phyloP scores from a whole-genome alignment of 2,113 vertebrate species.

The Todiramphus saurophagus region DNA sequence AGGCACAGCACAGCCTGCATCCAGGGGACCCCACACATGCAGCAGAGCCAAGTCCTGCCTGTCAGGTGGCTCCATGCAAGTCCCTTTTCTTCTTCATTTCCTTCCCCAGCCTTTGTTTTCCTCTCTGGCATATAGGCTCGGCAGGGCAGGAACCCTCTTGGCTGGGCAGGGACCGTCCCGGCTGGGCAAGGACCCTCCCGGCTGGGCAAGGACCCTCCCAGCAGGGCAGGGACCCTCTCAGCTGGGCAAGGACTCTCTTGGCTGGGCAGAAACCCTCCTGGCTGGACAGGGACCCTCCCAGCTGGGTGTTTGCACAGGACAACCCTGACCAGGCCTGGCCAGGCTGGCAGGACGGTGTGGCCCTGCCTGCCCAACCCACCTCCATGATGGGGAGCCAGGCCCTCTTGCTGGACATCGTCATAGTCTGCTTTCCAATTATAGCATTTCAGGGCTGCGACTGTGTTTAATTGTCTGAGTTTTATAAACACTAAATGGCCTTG shows the following conservation, averaged over 20 bases:
- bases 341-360: background rate
- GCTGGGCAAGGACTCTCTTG: too few relatives aligned
- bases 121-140: fast-evolving
- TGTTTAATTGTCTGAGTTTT: conserved; percentile 57
- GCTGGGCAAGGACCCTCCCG: background rate
- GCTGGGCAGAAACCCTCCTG: background rate
- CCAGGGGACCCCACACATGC: fast-evolving
- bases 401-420: background rate
- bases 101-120: background rate
- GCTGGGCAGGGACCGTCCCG: background rate
- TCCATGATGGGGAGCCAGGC: background rate
- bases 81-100: background rate
- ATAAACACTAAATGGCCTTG: conserved; percentile 49
- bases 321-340: fast-evolving
- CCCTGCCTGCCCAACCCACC: background rate
- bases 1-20: fast-evolving
- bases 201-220: background rate
- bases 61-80: background rate
- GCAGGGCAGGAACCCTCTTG: background rate
- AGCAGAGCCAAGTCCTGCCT: background rate
- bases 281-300: background rate
- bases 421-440: conserved; percentile 57
- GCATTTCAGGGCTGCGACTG: conserved; percentile 20
- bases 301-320: fast-evolving
- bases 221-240: background rate